Conservation (phyloP, 2,113 vertebrate genomes). For the Vidua macroura region DNA sequence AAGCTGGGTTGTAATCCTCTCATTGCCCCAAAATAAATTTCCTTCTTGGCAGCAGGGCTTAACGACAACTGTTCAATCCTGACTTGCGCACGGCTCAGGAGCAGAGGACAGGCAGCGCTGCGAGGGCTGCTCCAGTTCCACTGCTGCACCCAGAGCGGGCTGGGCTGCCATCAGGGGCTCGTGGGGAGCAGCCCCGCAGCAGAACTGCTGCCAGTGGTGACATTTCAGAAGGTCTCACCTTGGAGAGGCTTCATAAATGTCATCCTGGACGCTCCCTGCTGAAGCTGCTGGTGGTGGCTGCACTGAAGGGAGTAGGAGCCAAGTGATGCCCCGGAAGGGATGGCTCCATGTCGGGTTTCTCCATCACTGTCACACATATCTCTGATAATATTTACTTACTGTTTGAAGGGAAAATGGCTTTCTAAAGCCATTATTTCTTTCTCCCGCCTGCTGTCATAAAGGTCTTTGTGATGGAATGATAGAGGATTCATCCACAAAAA, state of each 20-base stretch:
- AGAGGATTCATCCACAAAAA: constrained; percentile 42
- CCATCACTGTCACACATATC: constrained; percentile 30
- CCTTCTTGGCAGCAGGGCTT: constrained; percentile 21
- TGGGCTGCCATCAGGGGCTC: fast-evolving
- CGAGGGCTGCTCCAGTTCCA: fast-evolving
- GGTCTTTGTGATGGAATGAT: constrained; percentile 61
- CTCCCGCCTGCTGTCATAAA: constrained; percentile 56
- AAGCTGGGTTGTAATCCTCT: constrained; percentile 44
- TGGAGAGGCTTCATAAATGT: background rate
- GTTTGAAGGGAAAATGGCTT: constrained; percentile 66
- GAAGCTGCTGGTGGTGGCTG: background rate
- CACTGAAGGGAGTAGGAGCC: background rate
- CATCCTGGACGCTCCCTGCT: fast-evolving
- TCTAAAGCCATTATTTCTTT: constrained; percentile 47
- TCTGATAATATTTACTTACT: constrained; percentile 65
- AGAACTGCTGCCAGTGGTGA: background rate
- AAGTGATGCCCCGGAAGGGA: background rate
- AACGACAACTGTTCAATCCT: background rate
- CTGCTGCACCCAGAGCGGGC: fast-evolving
- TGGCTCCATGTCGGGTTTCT: background rate
- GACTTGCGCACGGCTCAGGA: fast-evolving
- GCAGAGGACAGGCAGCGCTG: background rate
- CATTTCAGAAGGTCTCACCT: background rate
- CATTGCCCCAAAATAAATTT: constrained; percentile 28
- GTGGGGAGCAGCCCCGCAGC: background rate